Evolutionary conservation across 2,888 invertebrate species (phyloP), one percentile per base, ranked within the genome.

Genomic region (Anarsia innoxiella): DNA sequence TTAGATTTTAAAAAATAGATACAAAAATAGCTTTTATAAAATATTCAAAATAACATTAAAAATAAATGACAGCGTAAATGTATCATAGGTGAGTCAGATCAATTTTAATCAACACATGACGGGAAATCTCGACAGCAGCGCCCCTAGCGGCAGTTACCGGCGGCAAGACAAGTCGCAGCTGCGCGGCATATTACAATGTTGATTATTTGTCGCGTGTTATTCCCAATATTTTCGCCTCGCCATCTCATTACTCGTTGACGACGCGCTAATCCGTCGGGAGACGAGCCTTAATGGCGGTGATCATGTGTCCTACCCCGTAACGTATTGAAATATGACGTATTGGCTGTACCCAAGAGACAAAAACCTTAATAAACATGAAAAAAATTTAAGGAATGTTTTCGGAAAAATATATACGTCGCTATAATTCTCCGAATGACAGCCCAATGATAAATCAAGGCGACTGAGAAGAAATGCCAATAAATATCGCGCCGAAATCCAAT

Each of bases 401-500:
- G 55, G 54, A 59, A n/a, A n/a, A n/a, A n/a, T n/a, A n/a, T 68
- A 62, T 66, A 57, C 66, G 64, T 66, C 66, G 66, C 66, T 56
- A 73, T 71, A 73, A 68, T 57, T 71, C 69, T 70, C 66, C 52
- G 53, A 53, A 58, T 67, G 75, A 74, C 77, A 66, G 71, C 54
- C 66, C 60, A 64, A 70, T 71, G 73, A 79, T 79, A 79, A 79
- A 80, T 79, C 78, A 77, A 75, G 66, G 61, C 61, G 67, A 68
- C 69, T 65, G 70, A 74, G 73, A 71, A 76, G 77, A 76, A 73
- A 78, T 70, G 74, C 75, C 76, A 76, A 82, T 78, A 80, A 80
- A 82, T 78, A 79, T 75, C 60, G 64, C 75, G 68, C 76, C 79
- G 69, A 76, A 82, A 80, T 80, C 77, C 82, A 79, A 82, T 83